These are phyloP conservation scores for Nesidiocoris tenuis DNA, from an alignment of 2,888 invertebrate species.

Conservation along the genomic window DNA sequence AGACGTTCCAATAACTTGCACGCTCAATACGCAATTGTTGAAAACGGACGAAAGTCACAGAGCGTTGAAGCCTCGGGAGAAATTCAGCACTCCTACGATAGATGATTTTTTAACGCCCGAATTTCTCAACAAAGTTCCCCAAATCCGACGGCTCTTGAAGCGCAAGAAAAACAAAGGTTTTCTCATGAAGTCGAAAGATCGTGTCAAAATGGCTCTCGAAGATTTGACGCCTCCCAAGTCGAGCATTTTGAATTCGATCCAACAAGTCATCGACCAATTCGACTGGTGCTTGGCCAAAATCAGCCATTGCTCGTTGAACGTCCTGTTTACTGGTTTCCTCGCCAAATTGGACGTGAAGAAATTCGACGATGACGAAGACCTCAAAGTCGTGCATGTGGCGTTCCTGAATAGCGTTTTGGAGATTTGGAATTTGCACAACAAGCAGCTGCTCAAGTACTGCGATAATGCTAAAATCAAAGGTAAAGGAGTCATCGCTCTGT, in stretches of 20 bases:
- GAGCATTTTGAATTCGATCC: neutral
- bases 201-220: neutral
- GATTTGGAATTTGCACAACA: constrained; percentile 26
- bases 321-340: constrained; percentile 20
- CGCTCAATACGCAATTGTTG: constrained; percentile 4
- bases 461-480: constrained; percentile 8
- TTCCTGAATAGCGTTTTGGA: constrained; percentile 21
- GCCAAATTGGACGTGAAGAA: constrained; percentile 22
- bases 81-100: constrained; percentile 15
- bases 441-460: constrained; percentile 16
- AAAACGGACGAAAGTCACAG: neutral
- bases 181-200: constrained; percentile 20
- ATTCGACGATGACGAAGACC: constrained; percentile 15
- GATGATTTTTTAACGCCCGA: constrained; percentile 29
- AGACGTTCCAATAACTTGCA: constrained; percentile 7
- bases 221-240: constrained; percentile 13
- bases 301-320: constrained; percentile 21
- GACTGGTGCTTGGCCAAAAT: constrained; percentile 25
- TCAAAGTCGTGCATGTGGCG: constrained; percentile 1
- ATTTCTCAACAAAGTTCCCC: neutral
- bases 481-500: constrained; percentile 23
- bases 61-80: constrained; percentile 9
- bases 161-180: constrained; percentile 23
- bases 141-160: constrained; percentile 10
- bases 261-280: constrained; percentile 11